Conservation (phyloP, 2,888 invertebrate genomes). For the Lepidocyrtinus sp. region DNA sequence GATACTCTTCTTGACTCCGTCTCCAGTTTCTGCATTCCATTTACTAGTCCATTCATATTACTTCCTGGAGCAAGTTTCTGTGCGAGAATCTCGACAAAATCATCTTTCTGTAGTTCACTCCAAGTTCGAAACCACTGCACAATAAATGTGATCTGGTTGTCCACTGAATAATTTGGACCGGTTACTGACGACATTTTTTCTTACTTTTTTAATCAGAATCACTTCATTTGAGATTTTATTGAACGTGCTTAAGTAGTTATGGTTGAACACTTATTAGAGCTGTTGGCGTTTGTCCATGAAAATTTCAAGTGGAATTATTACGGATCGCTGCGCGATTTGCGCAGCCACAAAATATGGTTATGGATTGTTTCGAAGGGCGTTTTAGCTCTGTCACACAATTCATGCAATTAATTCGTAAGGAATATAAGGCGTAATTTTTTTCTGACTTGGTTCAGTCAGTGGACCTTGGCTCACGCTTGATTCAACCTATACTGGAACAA, state of each 20-base stretch:
- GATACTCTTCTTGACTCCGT: constrained; percentile 63
- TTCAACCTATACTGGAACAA: too few species aligned
- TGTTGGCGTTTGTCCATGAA: too few species aligned
- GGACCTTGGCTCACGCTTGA: too few species aligned
- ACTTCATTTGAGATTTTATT: constrained; percentile 4
- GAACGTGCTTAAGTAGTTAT: not conserved
- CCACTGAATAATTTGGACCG: constrained; percentile 52
- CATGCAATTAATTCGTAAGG: too few species aligned
- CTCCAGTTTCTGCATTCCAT: constrained; percentile 65
- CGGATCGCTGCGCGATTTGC: too few species aligned
- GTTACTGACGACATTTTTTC: constrained; percentile 51
- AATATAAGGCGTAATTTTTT: too few species aligned
- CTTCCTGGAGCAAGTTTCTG: constrained; percentile 41
- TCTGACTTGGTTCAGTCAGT: too few species aligned
- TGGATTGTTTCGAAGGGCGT: not conserved
- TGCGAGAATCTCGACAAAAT: constrained; percentile 65
- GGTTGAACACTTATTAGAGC: too few species aligned
- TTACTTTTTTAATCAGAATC: not conserved
- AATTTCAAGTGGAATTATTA: too few species aligned
- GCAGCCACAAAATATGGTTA: too few species aligned
- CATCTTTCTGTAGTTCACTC: constrained; percentile 69
- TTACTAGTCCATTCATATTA: constrained; percentile 63
- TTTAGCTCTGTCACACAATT: not conserved
- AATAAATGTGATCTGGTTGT: constrained; percentile 63
- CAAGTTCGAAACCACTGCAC: constrained; percentile 68